Conservation (phyloP, 2,888 invertebrate genomes). For the Nemurella pictetii region DNA sequence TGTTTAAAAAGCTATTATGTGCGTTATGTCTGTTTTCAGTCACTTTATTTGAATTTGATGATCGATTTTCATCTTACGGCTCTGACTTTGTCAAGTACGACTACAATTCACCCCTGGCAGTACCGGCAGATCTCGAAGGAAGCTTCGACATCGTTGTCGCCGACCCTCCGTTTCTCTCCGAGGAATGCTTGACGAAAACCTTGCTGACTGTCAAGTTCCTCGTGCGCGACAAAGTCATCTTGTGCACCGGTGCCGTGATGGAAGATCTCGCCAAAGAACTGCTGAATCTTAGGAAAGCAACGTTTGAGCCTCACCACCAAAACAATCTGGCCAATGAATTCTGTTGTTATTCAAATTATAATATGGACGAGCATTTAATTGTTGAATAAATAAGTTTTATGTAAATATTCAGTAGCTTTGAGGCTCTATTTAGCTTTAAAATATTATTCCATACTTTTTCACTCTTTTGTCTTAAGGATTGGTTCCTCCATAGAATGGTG, state of each 20-base stretch:
- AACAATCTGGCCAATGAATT: constrained; percentile 94
- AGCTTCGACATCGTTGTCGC: constrained; percentile 83
- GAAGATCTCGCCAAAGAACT: constrained; percentile 66
- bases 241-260: constrained; percentile 90
- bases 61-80: constrained; percentile 76
- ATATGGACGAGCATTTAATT: constrained; percentile 58
- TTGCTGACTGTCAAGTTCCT: constrained; percentile 75
- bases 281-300: constrained; percentile 65
- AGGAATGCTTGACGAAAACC: constrained; percentile 87
- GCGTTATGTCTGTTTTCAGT: constrained; percentile 54
- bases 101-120: constrained; percentile 75
- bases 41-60: constrained; percentile 80
- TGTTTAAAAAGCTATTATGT: constrained; percentile 41
- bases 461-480: too few relatives aligned
- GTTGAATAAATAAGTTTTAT: not conserved
- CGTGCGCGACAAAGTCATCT: constrained; percentile 72
- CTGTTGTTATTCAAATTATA: constrained; percentile 86
- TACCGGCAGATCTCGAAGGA: constrained; percentile 62
- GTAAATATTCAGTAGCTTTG: too few relatives aligned
- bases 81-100: constrained; percentile 84
- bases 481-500: too few relatives aligned
- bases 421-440: too few relatives aligned
- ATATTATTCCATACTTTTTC: too few relatives aligned
- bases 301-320: constrained; percentile 79
- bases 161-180: constrained; percentile 93